Base-by-base conservation (phyloP, 2,797 vertebrate genomes). In the Decapterus maruadsi region DNA sequence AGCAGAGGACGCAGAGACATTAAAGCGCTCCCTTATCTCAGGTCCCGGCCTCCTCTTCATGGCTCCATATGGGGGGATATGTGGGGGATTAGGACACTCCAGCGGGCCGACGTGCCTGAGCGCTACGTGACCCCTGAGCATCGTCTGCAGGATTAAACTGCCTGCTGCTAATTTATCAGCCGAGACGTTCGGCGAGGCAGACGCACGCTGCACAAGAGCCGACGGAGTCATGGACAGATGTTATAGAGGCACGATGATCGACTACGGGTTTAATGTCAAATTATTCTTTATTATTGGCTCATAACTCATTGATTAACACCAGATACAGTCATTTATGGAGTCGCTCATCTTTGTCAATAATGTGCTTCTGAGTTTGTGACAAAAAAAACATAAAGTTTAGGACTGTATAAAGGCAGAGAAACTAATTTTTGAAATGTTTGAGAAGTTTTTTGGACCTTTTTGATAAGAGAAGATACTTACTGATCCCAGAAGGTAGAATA, bases 141-240 rank as follows among this genome's bases (percentile, higher is more conserved):
- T 58, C 19, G 17, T 38, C 62, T 38, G 19, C 46, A 36, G 77
- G 85, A 85, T 87, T 62, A 77, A 60, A 72, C 20, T 22, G 62
- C 20, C 72, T 34, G 38, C 55, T 73, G 82, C 74, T 82, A 2
- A 77, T 82, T 83, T 83, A 82, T 81, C 16, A 75, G 43, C 70
- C 56, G 66, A 48, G 71, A 80, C 2, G 67, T 63, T 68, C 16
- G 46, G 20, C 59, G 56, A 65, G 55, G 51, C 46, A 56, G 66
- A 83, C 16, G 26, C 26, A 83, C 16, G 26, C 26, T 26, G 43
- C 29, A 61, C 26, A 26, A 38, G 22, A 2, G n/a, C 26, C 19
- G 68, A 51, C 45, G 26, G 42, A 43, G 46, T 16, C 12, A 3
- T 16, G 26, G n/a, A n/a, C n/a, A n/a, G n/a, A n/a, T n/a, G n/a